Evolutionary conservation across 2,113 vertebrate species (phyloP).

Genomic region (Beaufortia kweichowensis): DNA sequence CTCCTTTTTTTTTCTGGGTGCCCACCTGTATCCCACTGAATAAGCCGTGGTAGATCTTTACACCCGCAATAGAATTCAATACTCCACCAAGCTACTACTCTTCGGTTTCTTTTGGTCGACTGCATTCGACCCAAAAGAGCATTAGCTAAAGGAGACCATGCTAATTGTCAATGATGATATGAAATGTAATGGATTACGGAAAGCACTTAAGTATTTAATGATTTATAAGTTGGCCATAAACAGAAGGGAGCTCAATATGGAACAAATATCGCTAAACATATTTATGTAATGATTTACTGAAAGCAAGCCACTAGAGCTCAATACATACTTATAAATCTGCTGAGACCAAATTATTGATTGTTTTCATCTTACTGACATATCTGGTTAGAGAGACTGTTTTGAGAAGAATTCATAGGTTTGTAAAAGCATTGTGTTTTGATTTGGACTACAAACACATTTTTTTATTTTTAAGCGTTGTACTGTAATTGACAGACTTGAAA

Average conservation of each 20-base stretch:
- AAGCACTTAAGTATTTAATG: constrained; percentile 41
- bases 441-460: too few species aligned
- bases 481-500: background rate
- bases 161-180: constrained; percentile 12
- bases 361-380: constrained; percentile 11
- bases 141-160: constrained; percentile 23
- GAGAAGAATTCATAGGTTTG: background rate
- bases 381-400: constrained; percentile 18
- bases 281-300: constrained; percentile 39
- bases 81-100: too few species aligned
- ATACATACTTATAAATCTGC: constrained; percentile 2
- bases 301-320: constrained; percentile 24
- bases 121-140: constrained; percentile 26
- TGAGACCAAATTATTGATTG: constrained; percentile 34
- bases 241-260: constrained; percentile 26
- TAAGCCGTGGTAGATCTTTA: too few species aligned
- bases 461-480: too few species aligned
- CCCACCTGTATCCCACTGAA: constrained; percentile 40
- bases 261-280: constrained; percentile 23
- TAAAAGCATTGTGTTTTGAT: constrained; percentile 10
- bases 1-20: background rate
- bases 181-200: constrained; percentile 34
- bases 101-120: too few species aligned
- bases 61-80: too few species aligned
- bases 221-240: constrained; percentile 33